Evolutionary conservation across 2,888 invertebrate genomes (phyloP).

Genomic region (Hirtodrosophila histrioides): DNA sequence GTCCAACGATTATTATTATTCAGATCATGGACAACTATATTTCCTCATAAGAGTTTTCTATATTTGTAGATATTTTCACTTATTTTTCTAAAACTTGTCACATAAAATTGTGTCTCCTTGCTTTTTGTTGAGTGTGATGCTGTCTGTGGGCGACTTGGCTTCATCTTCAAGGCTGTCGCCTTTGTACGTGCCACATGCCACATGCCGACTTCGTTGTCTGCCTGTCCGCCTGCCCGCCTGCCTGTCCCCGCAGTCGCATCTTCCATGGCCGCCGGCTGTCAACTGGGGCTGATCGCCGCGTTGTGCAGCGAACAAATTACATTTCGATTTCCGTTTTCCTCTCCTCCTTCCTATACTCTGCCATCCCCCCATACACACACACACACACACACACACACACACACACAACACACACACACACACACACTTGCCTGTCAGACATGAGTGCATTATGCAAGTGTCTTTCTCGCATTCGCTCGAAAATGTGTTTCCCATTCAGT

Average conservation of each 20-base stretch:
- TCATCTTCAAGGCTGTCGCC: constrained; percentile 30
- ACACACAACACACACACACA: too few relatives aligned
- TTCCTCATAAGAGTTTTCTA: too few relatives aligned
- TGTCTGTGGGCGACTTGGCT: constrained; percentile 21
- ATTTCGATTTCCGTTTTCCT: constrained; percentile 70
- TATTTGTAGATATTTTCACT: too few relatives aligned
- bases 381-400: not conserved
- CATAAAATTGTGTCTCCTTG: not conserved
- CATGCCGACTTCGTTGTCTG: not conserved
- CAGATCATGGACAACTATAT: too few relatives aligned
- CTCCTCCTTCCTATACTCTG: constrained; percentile 8
- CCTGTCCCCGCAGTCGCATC: constrained; percentile 39
- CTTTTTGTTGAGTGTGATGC: not conserved
- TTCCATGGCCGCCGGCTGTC: constrained; percentile 66
- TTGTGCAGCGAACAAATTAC: constrained; percentile 67
- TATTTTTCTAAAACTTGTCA: constrained; percentile 2
- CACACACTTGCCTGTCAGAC: not conserved
- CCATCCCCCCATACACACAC: not conserved
- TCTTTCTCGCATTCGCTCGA: constrained; percentile 39
- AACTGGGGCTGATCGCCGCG: constrained; percentile 55
- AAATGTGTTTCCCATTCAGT: constrained; percentile 42
- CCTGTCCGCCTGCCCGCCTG: not conserved
- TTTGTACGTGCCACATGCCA: constrained; percentile 52
- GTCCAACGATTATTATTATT: too few relatives aligned
- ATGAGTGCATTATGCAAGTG: constrained; percentile 58